phyloP scores from a whole-genome alignment of 2,888 invertebrate species.

The Pterobdella sp. region DNA sequence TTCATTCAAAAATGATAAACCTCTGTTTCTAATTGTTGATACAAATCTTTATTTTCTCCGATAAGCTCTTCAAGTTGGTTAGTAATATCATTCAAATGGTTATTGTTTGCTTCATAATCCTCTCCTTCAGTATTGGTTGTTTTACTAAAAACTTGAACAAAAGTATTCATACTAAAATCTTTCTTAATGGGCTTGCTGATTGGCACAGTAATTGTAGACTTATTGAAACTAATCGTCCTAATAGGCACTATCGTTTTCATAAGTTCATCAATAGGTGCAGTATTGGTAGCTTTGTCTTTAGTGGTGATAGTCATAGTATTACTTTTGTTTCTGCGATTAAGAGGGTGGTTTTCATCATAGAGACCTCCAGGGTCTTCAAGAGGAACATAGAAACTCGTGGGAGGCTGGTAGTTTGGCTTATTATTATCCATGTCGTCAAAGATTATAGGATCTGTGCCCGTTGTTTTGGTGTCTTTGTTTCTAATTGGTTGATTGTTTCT shows the following conservation, averaged over 20 bases:
- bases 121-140: background rate
- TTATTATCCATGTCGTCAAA: background rate
- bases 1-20: background rate
- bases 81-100: no score
- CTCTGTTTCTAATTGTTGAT: background rate
- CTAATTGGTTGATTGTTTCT: no score
- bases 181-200: background rate
- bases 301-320: background rate
- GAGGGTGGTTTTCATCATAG: background rate
- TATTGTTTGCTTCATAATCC: no score
- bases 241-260: background rate
- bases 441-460: conserved; percentile 5
- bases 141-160: background rate
- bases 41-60: background rate
- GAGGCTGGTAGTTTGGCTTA: background rate
- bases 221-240: background rate
- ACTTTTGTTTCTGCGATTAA: background rate
- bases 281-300: conserved; percentile 12
- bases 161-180: background rate
- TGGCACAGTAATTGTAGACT: background rate
- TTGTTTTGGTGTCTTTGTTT: background rate
- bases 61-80: conserved; percentile 2
- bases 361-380: background rate
- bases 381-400: conserved; percentile 8
- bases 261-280: background rate